Evolutionary conservation across 2,797 vertebrate species (phyloP), one percentile per base, ranked within the genome.

Genomic region (Clarias pachynema): DNA sequence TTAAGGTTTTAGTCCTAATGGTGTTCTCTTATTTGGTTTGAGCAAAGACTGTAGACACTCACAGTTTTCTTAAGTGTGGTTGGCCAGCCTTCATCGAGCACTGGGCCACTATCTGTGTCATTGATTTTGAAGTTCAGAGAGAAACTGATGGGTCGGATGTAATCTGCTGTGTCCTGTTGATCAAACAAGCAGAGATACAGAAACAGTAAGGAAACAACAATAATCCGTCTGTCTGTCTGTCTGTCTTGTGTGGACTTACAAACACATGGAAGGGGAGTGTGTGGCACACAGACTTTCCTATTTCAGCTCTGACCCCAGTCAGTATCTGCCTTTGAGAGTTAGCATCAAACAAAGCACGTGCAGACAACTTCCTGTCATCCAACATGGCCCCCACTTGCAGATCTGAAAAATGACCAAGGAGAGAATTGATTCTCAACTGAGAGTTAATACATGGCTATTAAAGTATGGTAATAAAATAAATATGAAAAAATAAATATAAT

Each of bases 91-190:
- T 97, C 96, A 8, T 98, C 96, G 90, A 99, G 89, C 84, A 99
- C 97, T 0, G 96, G 95, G 0, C 96, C 95, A 0, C 90, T 94
- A 78, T 97, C 93, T 8, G 95, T 91, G 44, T 94, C 90, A 3
- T 96, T 96, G 91, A 99, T 93, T 86, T 94, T 96, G 86, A 97
- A 97, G 29, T 90, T 93, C 88, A 98, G 94, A 0, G 93, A 94
- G 91, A 99, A 94, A 86, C 94, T 95, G 72, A 99, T 96, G 1
- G 98, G 97, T n/a, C 96, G 94, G 89, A 99, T 96, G 81, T 98
- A 99, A 88, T 99, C 97, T 0, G 96, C 96, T 4, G 97, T 97
- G 89, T 99, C 98, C 98, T 99, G 88, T 24, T 24, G 73, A n/a
- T 62, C 24, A 69, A 62, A 74, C 34, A 83, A 74, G 59, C 65